phyloP scores from a whole-genome alignment of 2,888 invertebrate species.

The Parthenolecanium corni region DNA sequence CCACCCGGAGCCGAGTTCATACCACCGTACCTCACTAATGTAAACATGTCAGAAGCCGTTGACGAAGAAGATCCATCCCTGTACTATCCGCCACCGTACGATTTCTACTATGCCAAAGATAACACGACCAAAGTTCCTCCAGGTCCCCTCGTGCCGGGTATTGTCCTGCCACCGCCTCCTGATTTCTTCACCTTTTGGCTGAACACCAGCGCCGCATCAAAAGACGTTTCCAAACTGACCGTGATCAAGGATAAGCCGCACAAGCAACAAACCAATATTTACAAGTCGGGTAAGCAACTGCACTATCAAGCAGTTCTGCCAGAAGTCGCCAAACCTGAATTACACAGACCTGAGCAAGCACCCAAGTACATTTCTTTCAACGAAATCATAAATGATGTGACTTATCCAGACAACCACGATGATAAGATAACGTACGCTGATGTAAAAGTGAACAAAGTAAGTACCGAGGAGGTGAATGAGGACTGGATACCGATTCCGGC shows the following conservation, averaged over 20 bases:
- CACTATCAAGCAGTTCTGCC: neutral
- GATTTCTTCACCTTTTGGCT: constrained; percentile 66
- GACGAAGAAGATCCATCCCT: constrained; percentile 86
- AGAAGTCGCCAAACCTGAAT: neutral
- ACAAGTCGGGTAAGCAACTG: constrained; percentile 13
- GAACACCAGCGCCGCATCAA: neutral
- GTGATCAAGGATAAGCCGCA: neutral
- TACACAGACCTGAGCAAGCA: neutral
- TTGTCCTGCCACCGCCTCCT: constrained; percentile 76
- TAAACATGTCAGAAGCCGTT: constrained; percentile 60
- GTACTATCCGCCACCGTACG: constrained; percentile 84
- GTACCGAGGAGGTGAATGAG: constrained; percentile 33
- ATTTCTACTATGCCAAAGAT: constrained; percentile 68
- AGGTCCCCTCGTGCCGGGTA: constrained; percentile 77
- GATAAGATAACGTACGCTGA: constrained; percentile 31
- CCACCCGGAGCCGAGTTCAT: constrained; percentile 51
- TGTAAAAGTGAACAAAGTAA: constrained; percentile 28
- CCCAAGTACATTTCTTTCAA: constrained; percentile 39
- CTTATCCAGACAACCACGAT: constrained; percentile 30
- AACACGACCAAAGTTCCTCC: constrained; percentile 65
- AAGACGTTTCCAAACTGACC: neutral
- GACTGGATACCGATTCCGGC: constrained; percentile 36
- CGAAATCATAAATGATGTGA: constrained; percentile 39
- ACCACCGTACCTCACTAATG: constrained; percentile 43
- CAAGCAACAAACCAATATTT: neutral